These are phyloP conservation scores for Ptilonorhynchus violaceus DNA, from an alignment of 2,113 vertebrate genomes.

Conservation along the genomic window DNA sequence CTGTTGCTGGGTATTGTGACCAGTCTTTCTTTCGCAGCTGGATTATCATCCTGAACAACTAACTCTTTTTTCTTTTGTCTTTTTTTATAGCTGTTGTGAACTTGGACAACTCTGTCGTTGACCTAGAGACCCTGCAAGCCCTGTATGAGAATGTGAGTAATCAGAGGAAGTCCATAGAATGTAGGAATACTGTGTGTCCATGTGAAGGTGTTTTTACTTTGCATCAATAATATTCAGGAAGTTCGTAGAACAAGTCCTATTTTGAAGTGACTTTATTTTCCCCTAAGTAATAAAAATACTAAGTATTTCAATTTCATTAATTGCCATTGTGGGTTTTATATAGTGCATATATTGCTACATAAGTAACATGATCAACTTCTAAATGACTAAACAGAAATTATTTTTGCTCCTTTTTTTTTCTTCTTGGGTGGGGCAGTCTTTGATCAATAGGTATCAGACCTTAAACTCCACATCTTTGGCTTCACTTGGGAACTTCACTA, in stretches of 20 bases:
- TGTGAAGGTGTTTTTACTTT: neutral
- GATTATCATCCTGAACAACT: constrained; percentile 40
- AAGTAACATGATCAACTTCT: neutral
- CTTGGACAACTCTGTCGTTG: constrained; percentile 95
- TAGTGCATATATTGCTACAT: neutral
- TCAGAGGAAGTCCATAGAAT: constrained; percentile 16
- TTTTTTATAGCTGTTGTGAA: constrained; percentile 86
- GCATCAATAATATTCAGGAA: neutral
- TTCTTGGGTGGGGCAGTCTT: neutral
- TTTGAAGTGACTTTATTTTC: neutral
- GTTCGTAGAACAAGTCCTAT: neutral
- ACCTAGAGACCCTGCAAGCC: constrained; percentile 95
- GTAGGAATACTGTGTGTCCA: neutral
- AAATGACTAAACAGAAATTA: neutral
- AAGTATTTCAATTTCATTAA: neutral
- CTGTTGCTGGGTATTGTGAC: neutral
- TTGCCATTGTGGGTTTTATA: neutral
- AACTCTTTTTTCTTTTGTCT: constrained; percentile 29
- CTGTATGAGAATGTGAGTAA: constrained; percentile 96
- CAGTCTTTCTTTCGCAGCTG: constrained; percentile 27
- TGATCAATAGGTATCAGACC: neutral
- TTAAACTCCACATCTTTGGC: neutral
- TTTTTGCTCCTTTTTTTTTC: neutral
- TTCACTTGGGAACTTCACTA: neutral
- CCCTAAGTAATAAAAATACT: neutral